These are phyloP conservation scores for Unio delphinus DNA, from an alignment of 2,888 invertebrate species.

Conservation along the genomic window DNA sequence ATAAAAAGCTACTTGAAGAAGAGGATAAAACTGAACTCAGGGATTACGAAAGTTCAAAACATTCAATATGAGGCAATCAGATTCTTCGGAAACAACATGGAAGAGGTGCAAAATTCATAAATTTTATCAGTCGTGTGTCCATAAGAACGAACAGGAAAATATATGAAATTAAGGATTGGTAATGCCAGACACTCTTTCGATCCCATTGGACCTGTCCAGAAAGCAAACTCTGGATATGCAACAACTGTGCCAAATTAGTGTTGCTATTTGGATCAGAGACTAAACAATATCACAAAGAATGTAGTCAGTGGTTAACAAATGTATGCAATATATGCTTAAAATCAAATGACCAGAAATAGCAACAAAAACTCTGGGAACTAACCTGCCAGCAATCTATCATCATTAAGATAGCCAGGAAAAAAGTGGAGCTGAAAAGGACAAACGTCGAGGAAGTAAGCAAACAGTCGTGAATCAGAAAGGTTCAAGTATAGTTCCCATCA, in stretches of 20 bases:
- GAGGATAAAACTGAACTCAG: neutral
- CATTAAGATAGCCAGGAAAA: too few relatives aligned
- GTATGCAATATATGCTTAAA: neutral
- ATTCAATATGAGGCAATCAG: neutral
- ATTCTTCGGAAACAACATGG: conserved; percentile 4
- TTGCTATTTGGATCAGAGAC: conserved; percentile 3
- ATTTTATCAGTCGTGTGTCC: neutral
- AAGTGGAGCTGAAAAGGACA: too few relatives aligned
- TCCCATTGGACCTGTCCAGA: neutral
- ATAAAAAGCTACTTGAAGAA: conserved; percentile 1
- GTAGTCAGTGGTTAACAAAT: neutral
- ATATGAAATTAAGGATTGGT: neutral
- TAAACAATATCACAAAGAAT: neutral
- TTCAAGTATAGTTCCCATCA: too few relatives aligned
- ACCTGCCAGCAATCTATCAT: too few relatives aligned
- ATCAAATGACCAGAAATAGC: conserved; percentile 1
- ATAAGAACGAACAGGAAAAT: neutral
- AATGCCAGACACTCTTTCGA: neutral
- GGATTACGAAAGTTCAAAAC: conserved; percentile 7
- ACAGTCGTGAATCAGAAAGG: too few relatives aligned
- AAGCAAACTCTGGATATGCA: neutral
- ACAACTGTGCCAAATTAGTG: neutral
- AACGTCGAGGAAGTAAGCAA: too few relatives aligned
- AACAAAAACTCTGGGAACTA: neutral
- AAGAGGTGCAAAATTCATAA: neutral